phyloP scores from a whole-genome alignment of 2,888 invertebrate species.

The Gryllus longicercus region DNA sequence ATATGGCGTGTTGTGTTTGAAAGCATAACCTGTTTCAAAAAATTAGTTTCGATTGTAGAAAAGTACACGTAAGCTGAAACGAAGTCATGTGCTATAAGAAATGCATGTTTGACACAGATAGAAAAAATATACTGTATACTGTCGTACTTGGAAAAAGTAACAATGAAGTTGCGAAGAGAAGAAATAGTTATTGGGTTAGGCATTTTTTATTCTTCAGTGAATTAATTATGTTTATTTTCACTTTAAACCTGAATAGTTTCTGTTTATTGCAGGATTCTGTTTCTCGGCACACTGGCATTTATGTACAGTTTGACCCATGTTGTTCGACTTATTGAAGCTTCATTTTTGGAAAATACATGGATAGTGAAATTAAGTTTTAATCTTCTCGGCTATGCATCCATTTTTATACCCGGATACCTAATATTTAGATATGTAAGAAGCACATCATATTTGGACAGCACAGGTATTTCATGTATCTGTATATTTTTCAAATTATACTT shows the following conservation, averaged over 20 bases:
- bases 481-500: conserved; percentile 12
- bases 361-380: conserved; percentile 73
- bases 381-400: conserved; percentile 81
- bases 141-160: background rate
- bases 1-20: no score
- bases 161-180: background rate
- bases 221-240: background rate
- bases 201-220: background rate
- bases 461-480: conserved; percentile 54
- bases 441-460: conserved; percentile 75
- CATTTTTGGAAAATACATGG: conserved; percentile 64
- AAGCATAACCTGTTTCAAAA: no score
- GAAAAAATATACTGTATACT: no score
- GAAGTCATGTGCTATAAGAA: no score
- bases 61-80: no score
- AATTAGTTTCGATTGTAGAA: no score
- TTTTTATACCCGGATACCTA: conserved; percentile 80
- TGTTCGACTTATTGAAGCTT: conserved; percentile 43
- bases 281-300: conserved; percentile 49
- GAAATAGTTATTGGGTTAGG: conserved; percentile 28
- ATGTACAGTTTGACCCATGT: conserved; percentile 50
- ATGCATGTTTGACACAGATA: no score
- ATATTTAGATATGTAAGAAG: conserved; percentile 76
- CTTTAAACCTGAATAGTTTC: background rate
- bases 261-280: conserved; percentile 47